phyloP scores from a whole-genome alignment of 2,113 vertebrate genomes.

The Calidris pygmaea region DNA sequence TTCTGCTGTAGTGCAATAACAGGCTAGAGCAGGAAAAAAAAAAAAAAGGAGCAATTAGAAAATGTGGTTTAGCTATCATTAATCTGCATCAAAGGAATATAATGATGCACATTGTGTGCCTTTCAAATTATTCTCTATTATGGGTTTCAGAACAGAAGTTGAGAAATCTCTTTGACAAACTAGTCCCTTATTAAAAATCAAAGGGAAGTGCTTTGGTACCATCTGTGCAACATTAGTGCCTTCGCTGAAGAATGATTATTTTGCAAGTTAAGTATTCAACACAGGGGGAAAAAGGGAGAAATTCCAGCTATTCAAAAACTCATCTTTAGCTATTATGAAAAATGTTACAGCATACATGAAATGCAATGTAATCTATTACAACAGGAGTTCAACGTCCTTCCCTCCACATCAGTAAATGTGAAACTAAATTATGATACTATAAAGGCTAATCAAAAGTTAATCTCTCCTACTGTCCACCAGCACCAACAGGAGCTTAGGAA shows the following conservation, averaged over 20 bases:
- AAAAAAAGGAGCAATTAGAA: constrained; percentile 72
- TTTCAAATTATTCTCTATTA: constrained; percentile 81
- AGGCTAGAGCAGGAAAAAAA: constrained; percentile 9
- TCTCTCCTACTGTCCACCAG: neutral
- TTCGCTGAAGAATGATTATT: constrained; percentile 74
- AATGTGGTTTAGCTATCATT: constrained; percentile 75
- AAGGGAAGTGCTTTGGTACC: constrained; percentile 76
- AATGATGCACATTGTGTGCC: constrained; percentile 76
- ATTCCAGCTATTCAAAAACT: constrained; percentile 60
- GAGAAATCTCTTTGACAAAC: constrained; percentile 79
- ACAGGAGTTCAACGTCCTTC: neutral
- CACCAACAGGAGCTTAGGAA: neutral
- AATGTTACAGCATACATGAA: constrained; percentile 25
- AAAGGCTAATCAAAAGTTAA: constrained; percentile 38
- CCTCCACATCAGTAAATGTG: neutral
- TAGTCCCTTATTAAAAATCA: constrained; percentile 80
- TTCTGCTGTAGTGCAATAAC: constrained; percentile 44
- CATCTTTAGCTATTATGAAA: constrained; percentile 55
- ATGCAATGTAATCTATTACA: constrained; percentile 13
- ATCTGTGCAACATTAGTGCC: constrained; percentile 78
- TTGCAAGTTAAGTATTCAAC: constrained; percentile 69
- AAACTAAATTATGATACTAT: neutral
- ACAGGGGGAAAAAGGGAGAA: constrained; percentile 10
- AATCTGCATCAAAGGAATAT: constrained; percentile 82
- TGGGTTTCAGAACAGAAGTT: constrained; percentile 74